These are phyloP conservation scores for Corythornis cristatus DNA, from an alignment of 2,113 vertebrate species.

Conservation along the genomic window DNA sequence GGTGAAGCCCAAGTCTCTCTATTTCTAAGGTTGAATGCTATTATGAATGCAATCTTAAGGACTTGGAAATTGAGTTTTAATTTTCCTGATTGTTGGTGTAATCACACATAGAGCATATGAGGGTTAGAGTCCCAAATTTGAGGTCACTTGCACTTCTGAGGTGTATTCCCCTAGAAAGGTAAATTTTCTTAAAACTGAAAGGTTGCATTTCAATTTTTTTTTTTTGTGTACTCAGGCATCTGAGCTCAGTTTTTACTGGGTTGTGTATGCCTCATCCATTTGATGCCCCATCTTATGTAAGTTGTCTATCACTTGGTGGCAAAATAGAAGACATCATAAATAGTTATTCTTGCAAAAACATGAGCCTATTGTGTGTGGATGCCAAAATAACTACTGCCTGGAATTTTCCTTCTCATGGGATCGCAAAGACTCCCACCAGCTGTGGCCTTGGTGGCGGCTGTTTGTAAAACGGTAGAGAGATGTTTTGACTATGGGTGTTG, in stretches of 20 bases:
- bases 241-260: neutral
- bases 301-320: neutral
- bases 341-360: neutral
- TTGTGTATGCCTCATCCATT: neutral
- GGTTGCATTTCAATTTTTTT: neutral
- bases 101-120: neutral
- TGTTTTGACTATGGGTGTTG: too few relatives aligned
- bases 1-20: neutral
- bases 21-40: rapidly evolving
- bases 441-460: too few relatives aligned
- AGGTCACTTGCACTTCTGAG: neutral
- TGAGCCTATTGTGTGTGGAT: neutral
- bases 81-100: neutral
- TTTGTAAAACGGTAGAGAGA: too few relatives aligned
- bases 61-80: neutral
- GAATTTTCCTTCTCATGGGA: too few relatives aligned
- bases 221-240: neutral
- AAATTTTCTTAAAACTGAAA: neutral
- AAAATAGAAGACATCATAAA: neutral
- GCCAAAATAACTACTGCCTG: too few relatives aligned
- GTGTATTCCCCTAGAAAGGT: neutral
- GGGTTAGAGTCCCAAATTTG: neutral
- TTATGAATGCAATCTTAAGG: neutral
- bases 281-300: neutral
- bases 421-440: too few relatives aligned